Evolutionary conservation across 2,113 vertebrate genomes (phyloP), one percentile per base, ranked within the genome.

Genomic region (Mastomys coucha): DNA sequence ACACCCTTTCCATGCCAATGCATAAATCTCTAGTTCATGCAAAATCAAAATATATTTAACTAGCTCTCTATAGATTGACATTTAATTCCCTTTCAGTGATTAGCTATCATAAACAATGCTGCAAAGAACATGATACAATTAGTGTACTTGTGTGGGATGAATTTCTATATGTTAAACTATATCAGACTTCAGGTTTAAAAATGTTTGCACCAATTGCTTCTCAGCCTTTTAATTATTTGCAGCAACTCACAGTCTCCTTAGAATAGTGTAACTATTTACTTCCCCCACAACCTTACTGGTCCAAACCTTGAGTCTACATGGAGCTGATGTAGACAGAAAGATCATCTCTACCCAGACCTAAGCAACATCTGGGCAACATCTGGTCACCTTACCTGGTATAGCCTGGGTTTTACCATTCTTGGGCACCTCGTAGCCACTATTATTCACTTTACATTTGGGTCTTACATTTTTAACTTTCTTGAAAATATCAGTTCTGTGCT

Each of bases 101-200:
- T 85, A 91, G 42, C 70, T 88, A 65, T 92, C 88, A 39, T 45
- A 58, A 91, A 91, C n/a, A 93, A 91, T 51, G 33, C 45, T 95
- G 60, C 67, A 86, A 22, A n/a, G 19, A 89, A 56, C 19, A 84
- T 42, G 39, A 89, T 60, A 51, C 67, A 67, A 89, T 91, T 77
- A 89, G 19, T 42, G 13, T 69, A 63, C 14, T n/a, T 63, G 16
- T 51, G 17, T 31, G 78, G 49, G 28, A 94, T 87, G 84, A 86
- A 88, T 53, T 84, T 11, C 42, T 76, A 63, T 8, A 20, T 42
- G n/a, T n/a, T 36, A 49, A 87, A 80, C 63, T 39, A 24, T 42
- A 42, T 63, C 87, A 78, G 82, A 82, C 58, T 78, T 88, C 72
- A 84, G 53, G 75, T 89, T 45, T 96, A 19, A 75, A 92, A 84